These are phyloP conservation scores for Drosophila bocki DNA, from an alignment of 1,140 invertebrate species.

Conservation along the genomic window DNA sequence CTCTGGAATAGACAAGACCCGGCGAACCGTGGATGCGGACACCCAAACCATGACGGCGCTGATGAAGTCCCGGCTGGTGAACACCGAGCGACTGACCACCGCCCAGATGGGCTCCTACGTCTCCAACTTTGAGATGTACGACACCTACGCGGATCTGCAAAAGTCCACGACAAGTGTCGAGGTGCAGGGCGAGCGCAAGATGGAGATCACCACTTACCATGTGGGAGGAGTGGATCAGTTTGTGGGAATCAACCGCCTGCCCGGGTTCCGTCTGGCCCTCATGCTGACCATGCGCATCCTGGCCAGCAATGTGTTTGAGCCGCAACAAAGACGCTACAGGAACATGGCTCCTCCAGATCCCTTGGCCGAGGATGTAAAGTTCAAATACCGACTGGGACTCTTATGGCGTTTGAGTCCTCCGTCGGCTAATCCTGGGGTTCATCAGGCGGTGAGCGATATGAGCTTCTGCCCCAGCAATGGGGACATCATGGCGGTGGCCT, in stretches of 20 bases:
- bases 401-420: conserved; percentile 87
- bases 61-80: conserved; percentile 87
- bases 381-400: conserved; percentile 88
- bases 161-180: conserved; percentile 79
- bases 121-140: conserved; percentile 91
- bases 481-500: conserved; percentile 90
- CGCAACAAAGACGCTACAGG: conserved; percentile 88
- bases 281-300: conserved; percentile 89
- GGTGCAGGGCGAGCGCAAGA: conserved; percentile 84
- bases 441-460: conserved; percentile 86
- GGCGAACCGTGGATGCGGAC: conserved; percentile 88
- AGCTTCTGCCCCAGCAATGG: conserved; percentile 88
- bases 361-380: conserved; percentile 87
- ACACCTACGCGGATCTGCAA: conserved; percentile 87
- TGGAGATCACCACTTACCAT: conserved; percentile 80
- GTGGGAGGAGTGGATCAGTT: conserved; percentile 78
- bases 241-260: conserved; percentile 76
- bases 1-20: conserved; percentile 87
- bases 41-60: conserved; percentile 88
- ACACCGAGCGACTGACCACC: conserved; percentile 86
- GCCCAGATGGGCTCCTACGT: conserved; percentile 88
- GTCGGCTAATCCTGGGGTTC: neutral
- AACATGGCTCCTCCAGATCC: conserved; percentile 88
- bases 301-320: conserved; percentile 88
- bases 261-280: conserved; percentile 87